Base-by-base conservation (phyloP, 2,797 vertebrate species). In the Leptoclinus maculatus region DNA sequence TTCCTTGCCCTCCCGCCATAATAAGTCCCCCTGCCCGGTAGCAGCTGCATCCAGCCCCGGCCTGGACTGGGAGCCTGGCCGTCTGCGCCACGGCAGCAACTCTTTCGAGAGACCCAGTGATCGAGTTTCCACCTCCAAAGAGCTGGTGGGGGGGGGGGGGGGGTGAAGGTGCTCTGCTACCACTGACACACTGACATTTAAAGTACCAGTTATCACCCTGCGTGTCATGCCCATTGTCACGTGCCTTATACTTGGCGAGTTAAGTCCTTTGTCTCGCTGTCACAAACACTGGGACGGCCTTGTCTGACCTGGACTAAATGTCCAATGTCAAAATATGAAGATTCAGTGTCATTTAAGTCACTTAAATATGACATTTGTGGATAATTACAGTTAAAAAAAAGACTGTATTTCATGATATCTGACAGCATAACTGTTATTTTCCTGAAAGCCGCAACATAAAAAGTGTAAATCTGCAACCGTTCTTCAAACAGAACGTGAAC, bases 121-220 rank as follows among this genome's bases (percentile, higher is more conserved):
- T 93, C 85, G 7, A 59, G 84, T 94, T 91, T 89, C 90, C 63
- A 49, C 54, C 43, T 38, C 77, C 83, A 82, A 57, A 59, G 71
- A 64, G 71, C 66, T 63, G 51, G 41, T 60, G 75, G 69, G 63
- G 81, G 74, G n/a, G 41, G 58, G 34, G n/a, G 32, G 60, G 21
- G 57, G 71, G 75, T 1, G 21, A 71, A 59, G 69, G 58, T 19
- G 38, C 54, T 0, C 51, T 74, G 82, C 75, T 47, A 41, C 76
- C 54, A 77, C 76, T 89, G 87, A 91, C 89, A 83, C 58, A 84
- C 70, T 93, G 88, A 87, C 84, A 93, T 93, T 92, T 92, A 87
- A 76, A 77, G 78, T 49, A 58, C 59, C 69, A 85, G 27, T 85
- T 76, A 82, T 79, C 71, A 76, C 72, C 78, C 25, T 49, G 29